Base-by-base conservation (phyloP, 2,113 vertebrate genomes). In the Chlamydotis undulata region DNA sequence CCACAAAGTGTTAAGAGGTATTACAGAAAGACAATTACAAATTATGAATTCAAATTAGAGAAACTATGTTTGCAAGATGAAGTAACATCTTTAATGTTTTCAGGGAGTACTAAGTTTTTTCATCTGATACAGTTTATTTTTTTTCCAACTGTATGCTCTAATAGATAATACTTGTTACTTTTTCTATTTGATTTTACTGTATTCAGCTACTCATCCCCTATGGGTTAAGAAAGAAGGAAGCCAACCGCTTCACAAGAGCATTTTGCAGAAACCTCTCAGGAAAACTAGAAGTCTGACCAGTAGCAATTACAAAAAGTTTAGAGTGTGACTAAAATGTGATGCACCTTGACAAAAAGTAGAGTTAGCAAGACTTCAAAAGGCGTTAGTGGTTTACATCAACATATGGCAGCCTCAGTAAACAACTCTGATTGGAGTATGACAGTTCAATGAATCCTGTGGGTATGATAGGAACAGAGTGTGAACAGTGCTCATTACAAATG, bases 341-440 rank as follows among this genome's bases (percentile, higher is more conserved):
- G 19, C 10, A 60, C 33, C 43, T 83, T 89, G 47, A 59, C 39
- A 68, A 70, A 85, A 91, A 86, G 3, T 26, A 39, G 29, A 77
- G 65, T 67, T 52, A 74, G 4, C 11, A 89, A 89, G 29, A 69
- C 8, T 60, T 78, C 64, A 75, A 56, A 74, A 76, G 26, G 21
- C 24, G 90, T 92, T 67, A 53, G 35, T 71, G 37, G 39, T 68
- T 63, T 86, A 31, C 57, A 83, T 71, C 47, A 57, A 39, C 64
- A 45, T 25, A 56, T 31, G 26, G 7, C 19, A 68, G 26, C 26
- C 11, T 83, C 33, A 1, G 6, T 74, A 86, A 95, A 83, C 83
- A 92, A 49, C 29, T 92, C 77, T 71, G 79, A 92, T 86, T 82
- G 87, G 95, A 94, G 8, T 79, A 39, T 56, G 56, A 81, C 75